These are phyloP conservation scores for Drosophila pseudoananassae DNA, from an alignment of 1,140 invertebrate genomes.

Conservation along the genomic window DNA sequence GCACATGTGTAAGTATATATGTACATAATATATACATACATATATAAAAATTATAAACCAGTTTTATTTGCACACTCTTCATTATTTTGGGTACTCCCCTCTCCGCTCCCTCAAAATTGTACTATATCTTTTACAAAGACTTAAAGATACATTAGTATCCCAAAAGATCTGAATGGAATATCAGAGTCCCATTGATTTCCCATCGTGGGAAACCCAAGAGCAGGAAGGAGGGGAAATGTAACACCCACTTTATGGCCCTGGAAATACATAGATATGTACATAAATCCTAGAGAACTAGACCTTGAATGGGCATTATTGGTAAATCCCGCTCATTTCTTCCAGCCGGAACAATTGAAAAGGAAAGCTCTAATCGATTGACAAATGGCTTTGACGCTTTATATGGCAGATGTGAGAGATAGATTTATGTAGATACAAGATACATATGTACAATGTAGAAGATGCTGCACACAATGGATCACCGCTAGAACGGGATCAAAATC, in stretches of 20 bases:
- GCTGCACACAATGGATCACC: slow-evolving; percentile 64
- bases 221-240: no score
- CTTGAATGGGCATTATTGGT: slow-evolving; percentile 1
- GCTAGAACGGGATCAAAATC: slow-evolving; percentile 48
- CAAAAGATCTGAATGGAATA: neutral
- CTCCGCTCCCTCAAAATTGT: neutral
- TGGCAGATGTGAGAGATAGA: neutral
- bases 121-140: neutral
- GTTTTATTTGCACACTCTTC: slow-evolving; percentile 79
- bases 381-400: neutral
- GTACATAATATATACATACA: neutral
- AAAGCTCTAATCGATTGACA: slow-evolving; percentile 27
- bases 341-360: slow-evolving; percentile 52
- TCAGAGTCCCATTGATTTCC: neutral
- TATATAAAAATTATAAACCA: slow-evolving; percentile 61
- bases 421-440: slow-evolving; percentile 2
- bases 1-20: slow-evolving; percentile 20
- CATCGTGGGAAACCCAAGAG: no score
- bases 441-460: slow-evolving; percentile 25
- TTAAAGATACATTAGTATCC: neutral
- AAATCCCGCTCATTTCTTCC: neutral
- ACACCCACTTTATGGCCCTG: slow-evolving; percentile 23
- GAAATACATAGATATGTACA: slow-evolving; percentile 8
- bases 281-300: neutral
- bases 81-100: slow-evolving; percentile 58